Evolutionary conservation across 2,888 invertebrate genomes (phyloP), one percentile per base, ranked within the genome.

Genomic region (Campoplex nolae): DNA sequence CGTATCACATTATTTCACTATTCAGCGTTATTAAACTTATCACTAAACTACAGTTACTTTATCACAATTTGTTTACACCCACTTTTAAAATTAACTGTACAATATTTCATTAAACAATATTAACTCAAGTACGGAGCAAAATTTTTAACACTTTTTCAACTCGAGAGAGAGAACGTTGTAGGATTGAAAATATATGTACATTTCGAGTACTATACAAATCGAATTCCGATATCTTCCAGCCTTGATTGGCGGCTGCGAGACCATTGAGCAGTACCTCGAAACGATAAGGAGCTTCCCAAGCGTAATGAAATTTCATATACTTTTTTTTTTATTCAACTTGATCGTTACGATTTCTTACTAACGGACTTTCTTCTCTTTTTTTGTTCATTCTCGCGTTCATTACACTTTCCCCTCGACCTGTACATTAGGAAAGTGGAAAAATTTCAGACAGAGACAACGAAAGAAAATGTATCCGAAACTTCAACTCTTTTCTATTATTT

Each of bases 201-300:
- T 38, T 38, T 38, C 38, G 38, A 38, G 38, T 38, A 38, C 90
- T 90, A 90, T 91, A 90, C 91, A 90, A 89, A 92, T 92, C 90
- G 91, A 92, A 92, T 92, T 92, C 90, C 92, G 89, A 92, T 92
- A 92, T 91, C 89, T 88, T 83, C 71, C 84, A 81, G 84, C 89
- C 81, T 89, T 89, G 89, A 91, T 92, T 90, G 90, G 89, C 89
- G 89, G 89, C 88, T 79, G 73, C 67, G 76, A 58, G 86, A 67
- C 78, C 79, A 83, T 79, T 83, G 67, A 81, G 79, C 77, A 80
- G 82, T 71, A 65, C 56, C 73, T 87, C 79, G 84, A 81, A 86
- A 85, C 58, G 42, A 65, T 79, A 65, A 84, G 86, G 83, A 87
- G 87, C 85, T 85, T 80, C 75, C 82, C 87, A 85, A 88, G 83